phyloP scores from a whole-genome alignment of 2,888 invertebrate genomes.

The Furcula furcula region DNA sequence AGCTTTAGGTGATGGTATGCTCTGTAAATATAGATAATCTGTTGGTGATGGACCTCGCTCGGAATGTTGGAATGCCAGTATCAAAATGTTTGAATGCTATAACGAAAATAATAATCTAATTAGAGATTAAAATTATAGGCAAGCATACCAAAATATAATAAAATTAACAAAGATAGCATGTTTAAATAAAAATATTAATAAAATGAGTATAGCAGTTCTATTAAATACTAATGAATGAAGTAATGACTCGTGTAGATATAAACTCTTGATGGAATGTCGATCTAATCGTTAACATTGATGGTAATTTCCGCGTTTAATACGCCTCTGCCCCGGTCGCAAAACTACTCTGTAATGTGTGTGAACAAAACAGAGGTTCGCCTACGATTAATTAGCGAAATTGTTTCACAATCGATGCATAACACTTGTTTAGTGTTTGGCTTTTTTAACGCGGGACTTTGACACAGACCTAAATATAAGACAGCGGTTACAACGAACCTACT shows the following conservation, averaged over 20 bases:
- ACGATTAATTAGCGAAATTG: constrained; percentile 67
- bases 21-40: constrained; percentile 17
- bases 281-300: constrained; percentile 11
- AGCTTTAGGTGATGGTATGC: constrained; percentile 27
- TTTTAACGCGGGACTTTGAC: constrained; percentile 30
- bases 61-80: constrained; percentile 2
- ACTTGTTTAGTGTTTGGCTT: constrained; percentile 47
- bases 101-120: constrained; percentile 1
- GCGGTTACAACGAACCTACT: no score
- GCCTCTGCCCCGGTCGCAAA: constrained; percentile 17
- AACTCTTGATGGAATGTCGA: constrained; percentile 18
- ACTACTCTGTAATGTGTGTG: constrained; percentile 21
- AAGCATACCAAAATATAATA: no score
- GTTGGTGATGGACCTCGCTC: constrained; percentile 21
- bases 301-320: constrained; percentile 23
- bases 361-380: constrained; percentile 37
- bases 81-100: constrained; percentile 5
- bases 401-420: constrained; percentile 49
- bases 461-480: constrained; percentile 19
- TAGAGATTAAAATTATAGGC: no score
- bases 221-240: constrained; percentile 14
- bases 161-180: not conserved
- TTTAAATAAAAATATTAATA: not conserved
- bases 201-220: constrained; percentile 4
- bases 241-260: constrained; percentile 8